These are phyloP conservation scores for Anhinga anhinga DNA, from an alignment of 2,113 vertebrate genomes.

Conservation along the genomic window DNA sequence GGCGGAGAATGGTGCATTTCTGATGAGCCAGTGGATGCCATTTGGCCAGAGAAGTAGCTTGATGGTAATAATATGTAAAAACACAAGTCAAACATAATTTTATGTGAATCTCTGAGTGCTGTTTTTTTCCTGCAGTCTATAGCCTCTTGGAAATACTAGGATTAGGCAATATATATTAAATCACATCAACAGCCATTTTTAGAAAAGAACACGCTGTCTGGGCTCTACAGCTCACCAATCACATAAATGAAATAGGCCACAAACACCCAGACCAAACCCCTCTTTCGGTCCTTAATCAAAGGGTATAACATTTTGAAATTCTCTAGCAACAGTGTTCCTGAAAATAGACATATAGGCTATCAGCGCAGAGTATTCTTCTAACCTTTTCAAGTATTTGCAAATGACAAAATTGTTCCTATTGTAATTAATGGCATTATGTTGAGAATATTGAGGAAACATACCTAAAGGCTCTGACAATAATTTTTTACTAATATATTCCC, in stretches of 20 bases:
- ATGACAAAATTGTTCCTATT: constrained; percentile 62
- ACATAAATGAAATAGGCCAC: background rate
- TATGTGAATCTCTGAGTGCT: background rate
- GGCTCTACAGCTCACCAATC: background rate
- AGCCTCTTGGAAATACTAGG: background rate
- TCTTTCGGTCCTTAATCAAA: background rate
- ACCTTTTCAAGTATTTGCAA: constrained; percentile 45
- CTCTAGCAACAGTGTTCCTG: constrained; percentile 7
- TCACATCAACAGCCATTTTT: background rate
- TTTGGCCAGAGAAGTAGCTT: constrained; percentile 52
- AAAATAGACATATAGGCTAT: constrained; percentile 21
- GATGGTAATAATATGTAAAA: constrained; percentile 52
- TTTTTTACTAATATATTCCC: constrained; percentile 78
- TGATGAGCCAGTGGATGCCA: constrained; percentile 44
- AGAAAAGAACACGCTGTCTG: background rate
- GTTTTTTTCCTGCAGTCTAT: background rate
- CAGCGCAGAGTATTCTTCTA: constrained; percentile 53
- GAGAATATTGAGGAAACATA: constrained; percentile 64
- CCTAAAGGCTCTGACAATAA: constrained; percentile 71
- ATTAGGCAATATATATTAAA: background rate
- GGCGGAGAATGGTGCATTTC: constrained; percentile 3
- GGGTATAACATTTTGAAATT: background rate
- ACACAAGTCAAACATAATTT: background rate
- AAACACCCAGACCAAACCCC: background rate
- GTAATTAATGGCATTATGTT: constrained; percentile 64